Evolutionary conservation across 2,888 invertebrate genomes (phyloP).

Genomic region (Meteorus colon): DNA sequence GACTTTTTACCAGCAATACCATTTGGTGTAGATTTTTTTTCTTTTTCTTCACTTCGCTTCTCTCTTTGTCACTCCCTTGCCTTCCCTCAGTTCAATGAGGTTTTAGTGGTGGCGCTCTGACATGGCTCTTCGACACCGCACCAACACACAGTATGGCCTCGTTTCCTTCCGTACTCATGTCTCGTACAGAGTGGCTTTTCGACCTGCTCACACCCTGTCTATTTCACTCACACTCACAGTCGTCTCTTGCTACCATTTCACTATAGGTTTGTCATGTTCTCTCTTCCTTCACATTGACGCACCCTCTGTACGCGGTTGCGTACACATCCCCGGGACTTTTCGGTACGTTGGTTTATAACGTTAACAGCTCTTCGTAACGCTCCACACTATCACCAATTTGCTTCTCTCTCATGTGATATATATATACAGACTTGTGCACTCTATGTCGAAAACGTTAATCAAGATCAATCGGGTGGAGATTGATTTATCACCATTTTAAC

Average conservation of each 20-base stretch:
- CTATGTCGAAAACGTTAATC: slow-evolving; percentile 49
- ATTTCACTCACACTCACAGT: slow-evolving; percentile 32
- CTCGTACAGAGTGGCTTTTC: slow-evolving; percentile 44
- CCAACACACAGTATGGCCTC: slow-evolving; percentile 25
- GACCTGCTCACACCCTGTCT: slow-evolving; percentile 30
- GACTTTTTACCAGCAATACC: slow-evolving; percentile 6
- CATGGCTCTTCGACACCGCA: slow-evolving; percentile 45
- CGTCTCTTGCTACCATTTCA: slow-evolving; percentile 28
- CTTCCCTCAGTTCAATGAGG: slow-evolving; percentile 44
- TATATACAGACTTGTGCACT: slow-evolving; percentile 34
- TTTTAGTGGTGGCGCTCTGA: slow-evolving; percentile 46
- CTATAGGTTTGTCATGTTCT: slow-evolving; percentile 33
- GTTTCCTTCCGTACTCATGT: slow-evolving; percentile 41
- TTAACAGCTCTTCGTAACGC: slow-evolving; percentile 52
- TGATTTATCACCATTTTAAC: slow-evolving; percentile 51
- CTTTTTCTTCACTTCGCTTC: background rate
- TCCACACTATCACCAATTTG: slow-evolving; percentile 15
- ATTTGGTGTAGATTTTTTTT: background rate
- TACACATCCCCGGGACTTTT: slow-evolving; percentile 42
- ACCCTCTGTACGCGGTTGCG: slow-evolving; percentile 39
- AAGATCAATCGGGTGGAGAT: slow-evolving; percentile 53
- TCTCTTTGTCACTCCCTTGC: background rate
- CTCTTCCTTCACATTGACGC: slow-evolving; percentile 32
- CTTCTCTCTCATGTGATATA: slow-evolving; percentile 33
- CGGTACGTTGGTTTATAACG: slow-evolving; percentile 52